Evolutionary conservation across 2,888 invertebrate genomes (phyloP).

Genomic region (Athalia rosae): DNA sequence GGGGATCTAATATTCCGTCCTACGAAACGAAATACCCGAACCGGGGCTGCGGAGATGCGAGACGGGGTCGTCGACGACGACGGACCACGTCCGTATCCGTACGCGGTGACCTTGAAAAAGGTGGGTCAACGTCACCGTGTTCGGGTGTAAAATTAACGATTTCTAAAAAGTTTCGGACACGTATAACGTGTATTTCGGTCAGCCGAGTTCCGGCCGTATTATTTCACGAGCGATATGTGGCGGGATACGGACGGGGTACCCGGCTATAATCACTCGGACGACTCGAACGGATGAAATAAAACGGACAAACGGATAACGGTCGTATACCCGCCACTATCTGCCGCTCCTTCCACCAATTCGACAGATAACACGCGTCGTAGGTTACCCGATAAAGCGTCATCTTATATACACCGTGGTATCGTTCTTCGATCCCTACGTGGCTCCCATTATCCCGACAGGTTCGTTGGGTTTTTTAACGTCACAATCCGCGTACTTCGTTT

Average conservation of each 20-base stretch:
- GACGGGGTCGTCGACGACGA: too few relatives aligned
- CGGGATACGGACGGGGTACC: conserved; percentile 1
- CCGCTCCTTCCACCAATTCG: conserved; percentile 40
- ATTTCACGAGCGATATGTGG: neutral
- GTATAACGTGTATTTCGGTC: conserved; percentile 8
- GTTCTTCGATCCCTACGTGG: conserved; percentile 34
- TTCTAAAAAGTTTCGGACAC: neutral
- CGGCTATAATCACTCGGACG: conserved; percentile 38
- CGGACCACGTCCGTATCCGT: too few relatives aligned
- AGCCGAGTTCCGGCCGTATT: conserved; percentile 16
- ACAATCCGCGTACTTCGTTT: neutral
- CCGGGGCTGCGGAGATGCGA: neutral
- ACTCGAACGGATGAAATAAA: conserved; percentile 40
- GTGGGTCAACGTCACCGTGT: neutral
- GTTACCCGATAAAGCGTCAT: conserved; percentile 40
- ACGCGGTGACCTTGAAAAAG: too few relatives aligned
- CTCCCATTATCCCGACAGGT: conserved; percentile 5
- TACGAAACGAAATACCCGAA: neutral
- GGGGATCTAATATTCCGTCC: neutral
- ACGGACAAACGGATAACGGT: conserved; percentile 42
- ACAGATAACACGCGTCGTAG: conserved; percentile 41
- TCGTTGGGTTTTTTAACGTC: conserved; percentile 21
- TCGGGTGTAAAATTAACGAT: conserved; percentile 7
- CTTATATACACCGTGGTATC: neutral
- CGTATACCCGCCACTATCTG: conserved; percentile 41